Conservation (phyloP, 2,113 vertebrate genomes). For the Quiscalus mexicanus region DNA sequence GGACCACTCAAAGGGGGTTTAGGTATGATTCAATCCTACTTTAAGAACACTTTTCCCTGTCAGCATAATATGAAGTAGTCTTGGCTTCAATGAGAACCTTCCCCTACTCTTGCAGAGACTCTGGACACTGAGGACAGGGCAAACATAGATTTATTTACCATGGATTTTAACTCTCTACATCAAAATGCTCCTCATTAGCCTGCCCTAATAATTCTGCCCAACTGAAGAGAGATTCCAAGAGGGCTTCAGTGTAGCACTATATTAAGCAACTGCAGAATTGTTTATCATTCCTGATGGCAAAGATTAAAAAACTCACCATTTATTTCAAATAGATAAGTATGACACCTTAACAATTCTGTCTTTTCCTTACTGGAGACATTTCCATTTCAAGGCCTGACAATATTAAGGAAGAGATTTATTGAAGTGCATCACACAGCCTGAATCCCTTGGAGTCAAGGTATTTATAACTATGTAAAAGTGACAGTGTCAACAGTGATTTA, state of each 20-base stretch:
- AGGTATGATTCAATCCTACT: constrained; percentile 18
- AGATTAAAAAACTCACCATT: constrained; percentile 52
- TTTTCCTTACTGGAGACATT: constrained; percentile 39
- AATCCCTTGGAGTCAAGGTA: constrained; percentile 9
- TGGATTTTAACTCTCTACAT: not conserved
- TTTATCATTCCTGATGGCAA: constrained; percentile 41
- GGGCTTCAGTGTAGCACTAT: not conserved
- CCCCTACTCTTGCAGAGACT: not conserved
- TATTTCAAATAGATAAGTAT: constrained; percentile 38
- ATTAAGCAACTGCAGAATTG: not conserved
- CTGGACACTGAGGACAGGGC: not conserved
- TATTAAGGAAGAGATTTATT: constrained; percentile 50
- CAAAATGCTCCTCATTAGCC: not conserved
- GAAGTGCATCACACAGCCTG: constrained; percentile 1
- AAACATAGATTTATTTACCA: constrained; percentile 7
- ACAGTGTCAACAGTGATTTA: constrained; percentile 42
- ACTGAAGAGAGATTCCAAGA: not conserved
- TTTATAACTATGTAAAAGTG: constrained; percentile 34
- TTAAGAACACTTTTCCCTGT: not conserved
- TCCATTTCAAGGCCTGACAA: constrained; percentile 41
- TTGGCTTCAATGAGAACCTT: not conserved
- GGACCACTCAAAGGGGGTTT: not conserved
- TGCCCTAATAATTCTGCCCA: not conserved
- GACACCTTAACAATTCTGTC: constrained; percentile 43
- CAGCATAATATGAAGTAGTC: not conserved